Conservation (phyloP, 2,888 invertebrate species). For the Agonopterix heracliana region DNA sequence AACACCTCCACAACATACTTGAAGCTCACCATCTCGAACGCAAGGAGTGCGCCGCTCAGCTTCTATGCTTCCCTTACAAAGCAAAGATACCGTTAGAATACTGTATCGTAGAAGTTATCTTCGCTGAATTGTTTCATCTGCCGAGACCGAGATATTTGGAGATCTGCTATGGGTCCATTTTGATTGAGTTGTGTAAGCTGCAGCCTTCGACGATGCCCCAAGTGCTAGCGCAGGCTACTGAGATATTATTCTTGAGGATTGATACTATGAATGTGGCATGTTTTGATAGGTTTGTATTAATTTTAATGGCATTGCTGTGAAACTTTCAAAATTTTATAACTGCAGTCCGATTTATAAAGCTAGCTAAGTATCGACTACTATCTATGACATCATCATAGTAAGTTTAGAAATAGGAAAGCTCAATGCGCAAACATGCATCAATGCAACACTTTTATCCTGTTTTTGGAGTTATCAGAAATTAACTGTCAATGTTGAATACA, state of each 20-base stretch:
- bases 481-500: too few relatives aligned
- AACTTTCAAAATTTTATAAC: too few relatives aligned
- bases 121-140: conserved; percentile 94
- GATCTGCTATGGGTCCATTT: conserved; percentile 94
- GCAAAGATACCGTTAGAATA: conserved; percentile 97
- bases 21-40: conserved; percentile 91
- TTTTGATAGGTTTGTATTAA: conserved; percentile 84
- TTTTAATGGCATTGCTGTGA: too few relatives aligned
- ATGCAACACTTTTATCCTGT: too few relatives aligned
- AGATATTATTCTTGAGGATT: conserved; percentile 95
- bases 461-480: too few relatives aligned
- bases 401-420: too few relatives aligned
- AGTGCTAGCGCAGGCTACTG: conserved; percentile 97
- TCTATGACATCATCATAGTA: too few relatives aligned
- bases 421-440: too few relatives aligned
- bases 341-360: too few relatives aligned
- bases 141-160: conserved; percentile 93
- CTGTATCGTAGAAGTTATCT: conserved; percentile 98
- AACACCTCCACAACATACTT: conserved; percentile 95
- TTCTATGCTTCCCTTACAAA: conserved; percentile 94
- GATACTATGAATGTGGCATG: conserved; percentile 98
- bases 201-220: conserved; percentile 98
- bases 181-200: conserved; percentile 97
- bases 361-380: too few relatives aligned
- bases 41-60: conserved; percentile 95